Evolutionary conservation across 2,888 invertebrate genomes (phyloP), one percentile per base, ranked within the genome.

Genomic region (Danaus chrysippus): DNA sequence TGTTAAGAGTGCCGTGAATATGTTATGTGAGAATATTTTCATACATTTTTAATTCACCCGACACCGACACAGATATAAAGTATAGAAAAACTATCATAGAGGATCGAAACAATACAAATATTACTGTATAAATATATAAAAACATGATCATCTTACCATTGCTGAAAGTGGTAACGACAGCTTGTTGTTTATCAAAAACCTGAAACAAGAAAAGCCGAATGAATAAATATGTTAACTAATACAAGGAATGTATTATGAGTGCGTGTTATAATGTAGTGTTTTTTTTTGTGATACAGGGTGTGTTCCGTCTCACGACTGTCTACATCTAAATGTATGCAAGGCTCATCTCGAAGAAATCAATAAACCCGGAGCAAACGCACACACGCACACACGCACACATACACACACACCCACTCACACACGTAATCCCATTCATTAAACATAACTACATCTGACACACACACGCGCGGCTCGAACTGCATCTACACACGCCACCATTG

Each of bases 361-460:
- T 84, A 83, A 75, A 74, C 71, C 75, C 70, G 70, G 61, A 44
- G 42, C 54, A 73, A 73, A 76, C 76, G 76, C 75, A 79, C 23
- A 34, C 23, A 34, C 23, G 23, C 76, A 70, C 55, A 55, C 69
- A 71, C 69, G 57, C 67, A 63, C 76, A 70, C 55, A 55, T 69
- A 71, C 69, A 58, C 67, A 63, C 67, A 65, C 59, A 66, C 66
- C 52, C 74, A 71, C 71, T 73, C 73, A 81, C 76, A 77, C 70
- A 72, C 77, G 79, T 74, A 76, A 74, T 75, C 76, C 77, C 87
- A 87, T 87, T 87, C 87, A 87, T 76, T 77, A 81, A 76, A 76
- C 78, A 78, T 77, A 82, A 73, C 73, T 74, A 71, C 72, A 74
- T 56, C 81, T 76, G 73, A 77, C 76, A 70, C 55, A 55, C 69